Conservation (phyloP, 2,113 vertebrate species). For the Scartelaos histophorus region DNA sequence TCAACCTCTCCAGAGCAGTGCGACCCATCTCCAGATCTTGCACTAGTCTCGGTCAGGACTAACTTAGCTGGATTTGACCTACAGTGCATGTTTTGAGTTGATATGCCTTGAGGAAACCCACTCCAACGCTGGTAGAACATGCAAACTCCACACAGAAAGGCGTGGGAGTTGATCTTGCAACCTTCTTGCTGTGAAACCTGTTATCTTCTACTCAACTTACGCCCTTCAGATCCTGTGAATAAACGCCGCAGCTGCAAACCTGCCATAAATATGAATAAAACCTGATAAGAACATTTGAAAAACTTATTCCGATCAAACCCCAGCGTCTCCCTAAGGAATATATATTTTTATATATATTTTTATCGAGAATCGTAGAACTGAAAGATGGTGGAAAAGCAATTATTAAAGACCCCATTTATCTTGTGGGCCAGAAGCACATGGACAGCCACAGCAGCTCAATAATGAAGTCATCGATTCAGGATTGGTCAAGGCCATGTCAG, state of each 20-base stretch:
- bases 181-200: background rate
- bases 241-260: background rate
- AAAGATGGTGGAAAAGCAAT: background rate
- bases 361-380: background rate
- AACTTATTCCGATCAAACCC: background rate
- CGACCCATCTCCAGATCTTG: no score
- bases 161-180: background rate
- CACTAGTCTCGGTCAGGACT: no score
- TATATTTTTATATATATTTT: background rate
- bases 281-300: background rate
- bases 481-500: background rate
- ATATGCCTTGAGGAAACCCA: no score
- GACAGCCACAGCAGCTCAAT: conserved; percentile 5
- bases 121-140: background rate
- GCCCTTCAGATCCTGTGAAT: background rate
- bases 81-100: no score
- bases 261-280: no score
- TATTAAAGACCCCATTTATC: background rate
- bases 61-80: no score
- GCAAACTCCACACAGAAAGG: background rate
- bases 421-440: background rate
- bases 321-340: background rate
- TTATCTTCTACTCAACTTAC: no score
- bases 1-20: no score
- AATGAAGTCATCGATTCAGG: background rate